Percentiles rank a stretch among this genome's conserved stretches.
These are phyloP conservation scores for Brachionichthys hirsutus DNA, from an alignment of 2,113 vertebrate genomes.

Conservation along the genomic window DNA sequence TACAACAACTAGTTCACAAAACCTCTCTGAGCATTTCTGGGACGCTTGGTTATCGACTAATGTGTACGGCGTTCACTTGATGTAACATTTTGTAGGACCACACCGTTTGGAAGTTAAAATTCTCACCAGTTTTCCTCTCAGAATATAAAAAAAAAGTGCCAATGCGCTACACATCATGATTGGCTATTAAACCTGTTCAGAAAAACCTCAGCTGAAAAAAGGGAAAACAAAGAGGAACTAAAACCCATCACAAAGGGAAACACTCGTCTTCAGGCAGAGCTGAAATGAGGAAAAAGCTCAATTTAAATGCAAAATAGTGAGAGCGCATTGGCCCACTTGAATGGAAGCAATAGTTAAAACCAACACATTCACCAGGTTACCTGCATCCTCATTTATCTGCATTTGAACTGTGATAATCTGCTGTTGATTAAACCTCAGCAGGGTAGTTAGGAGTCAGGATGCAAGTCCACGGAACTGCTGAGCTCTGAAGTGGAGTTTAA, in stretches of 20 bases:
- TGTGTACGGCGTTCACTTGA: constrained; percentile 2
- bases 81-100: background rate
- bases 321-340: background rate
- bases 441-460: too few relatives aligned
- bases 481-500: too few relatives aligned
- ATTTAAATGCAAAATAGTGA: constrained; percentile 20
- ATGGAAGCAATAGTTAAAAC: background rate
- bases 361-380: background rate
- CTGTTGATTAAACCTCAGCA: constrained; percentile 6
- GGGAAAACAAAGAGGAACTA: background rate
- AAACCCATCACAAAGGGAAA: constrained; percentile 2
- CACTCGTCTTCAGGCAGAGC: constrained; percentile 5
- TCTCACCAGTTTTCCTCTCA: background rate
- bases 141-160: constrained; percentile 3
- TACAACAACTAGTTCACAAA: constrained; percentile 28
- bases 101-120: background rate
- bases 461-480: too few relatives aligned
- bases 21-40: background rate
- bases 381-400: constrained; percentile 7
- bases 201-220: background rate
- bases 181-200: background rate
- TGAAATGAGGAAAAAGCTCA: background rate
- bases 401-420: constrained; percentile 17
- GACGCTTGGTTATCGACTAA: constrained; percentile 14
- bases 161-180: background rate